Evolutionary conservation across 2,113 vertebrate species (phyloP).

Genomic region (Emydura subglobosa): DNA sequence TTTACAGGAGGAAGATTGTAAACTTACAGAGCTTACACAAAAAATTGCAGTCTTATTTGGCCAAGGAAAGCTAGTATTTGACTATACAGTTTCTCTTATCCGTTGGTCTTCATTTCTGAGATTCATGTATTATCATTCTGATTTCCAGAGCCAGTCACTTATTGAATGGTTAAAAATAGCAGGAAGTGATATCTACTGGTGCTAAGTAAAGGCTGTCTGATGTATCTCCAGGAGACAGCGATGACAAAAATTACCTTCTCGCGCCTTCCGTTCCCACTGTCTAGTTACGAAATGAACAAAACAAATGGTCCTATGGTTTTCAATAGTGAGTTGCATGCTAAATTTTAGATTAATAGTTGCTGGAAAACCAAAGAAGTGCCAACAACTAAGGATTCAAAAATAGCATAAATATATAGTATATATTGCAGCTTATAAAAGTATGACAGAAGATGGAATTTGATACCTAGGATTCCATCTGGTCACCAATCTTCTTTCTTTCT

Average conservation of each 20-base stretch:
- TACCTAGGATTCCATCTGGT: neutral
- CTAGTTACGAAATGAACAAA: conserved; percentile 18
- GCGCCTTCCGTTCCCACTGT: neutral
- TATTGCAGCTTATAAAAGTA: neutral
- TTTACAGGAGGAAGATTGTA: conserved; percentile 18
- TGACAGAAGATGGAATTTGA: neutral
- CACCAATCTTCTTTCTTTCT: neutral
- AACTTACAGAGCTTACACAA: neutral
- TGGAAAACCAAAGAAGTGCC: neutral
- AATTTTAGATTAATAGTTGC: conserved; percentile 46
- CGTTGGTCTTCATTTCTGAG: neutral
- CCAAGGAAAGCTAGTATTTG: conserved; percentile 14
- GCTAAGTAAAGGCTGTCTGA: conserved; percentile 56
- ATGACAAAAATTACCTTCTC: conserved; percentile 35
- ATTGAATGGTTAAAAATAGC: conserved; percentile 40
- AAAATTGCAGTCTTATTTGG: conserved; percentile 43
- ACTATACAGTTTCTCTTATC: neutral
- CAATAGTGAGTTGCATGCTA: conserved; percentile 5
- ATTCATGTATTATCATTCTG: neutral
- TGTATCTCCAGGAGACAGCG: conserved; percentile 33
- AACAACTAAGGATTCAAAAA: neutral
- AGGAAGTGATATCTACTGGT: neutral
- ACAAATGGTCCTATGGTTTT: neutral
- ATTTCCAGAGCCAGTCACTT: conserved; percentile 38
- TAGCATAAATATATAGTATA: neutral